Evolutionary conservation across 2,888 invertebrate genomes (phyloP), one percentile per base, ranked within the genome.

Genomic region (Ametastegia equiseti): DNA sequence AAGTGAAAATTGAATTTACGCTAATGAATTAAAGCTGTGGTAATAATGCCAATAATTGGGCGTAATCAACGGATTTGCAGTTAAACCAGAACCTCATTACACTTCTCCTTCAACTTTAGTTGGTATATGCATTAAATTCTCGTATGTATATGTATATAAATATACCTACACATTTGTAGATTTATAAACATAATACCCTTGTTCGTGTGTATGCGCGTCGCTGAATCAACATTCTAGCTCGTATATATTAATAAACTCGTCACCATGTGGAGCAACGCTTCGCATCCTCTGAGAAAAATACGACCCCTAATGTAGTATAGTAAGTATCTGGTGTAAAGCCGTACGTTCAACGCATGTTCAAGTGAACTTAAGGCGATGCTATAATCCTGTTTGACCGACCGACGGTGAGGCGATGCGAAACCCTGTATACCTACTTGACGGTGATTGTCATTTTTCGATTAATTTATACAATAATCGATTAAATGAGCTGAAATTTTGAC

Each of bases 1-100:
- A 75, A 54, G 45, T 75, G 75, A 33, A 54, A 75, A 75, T 75
- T 54, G 54, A 75, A 45, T 75, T 54, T 54, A 75, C 23, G 54
- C 75, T 75, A 75, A 75, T 75, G 54, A 54, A 75, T 75, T 75
- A 54, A 19, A 75, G 54, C 75, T 54, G 54, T 13, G 54, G 75
- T 54, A 36, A 36, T 36, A 75, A 73, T 54, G 33, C 50, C 54
- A 54, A 36, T 54, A 75, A 75, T 75, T 75, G 75, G 54, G 36
- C 30, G 54, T 75, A 75, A 75, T 75, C 75, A 75, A 54, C 54
- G 50, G 75, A 54, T 75, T 36, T 75, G 11, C 11, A 27, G 75
- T 54, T 75, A 19, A 54, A 54, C 36, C 54, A 36, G 23, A 54
- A 50, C 54, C 75, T 54, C 36, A 36, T 75, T 36, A 60, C 13